Conservation (phyloP, 2,797 vertebrate genomes). For the Knipowitschia caucasica region DNA sequence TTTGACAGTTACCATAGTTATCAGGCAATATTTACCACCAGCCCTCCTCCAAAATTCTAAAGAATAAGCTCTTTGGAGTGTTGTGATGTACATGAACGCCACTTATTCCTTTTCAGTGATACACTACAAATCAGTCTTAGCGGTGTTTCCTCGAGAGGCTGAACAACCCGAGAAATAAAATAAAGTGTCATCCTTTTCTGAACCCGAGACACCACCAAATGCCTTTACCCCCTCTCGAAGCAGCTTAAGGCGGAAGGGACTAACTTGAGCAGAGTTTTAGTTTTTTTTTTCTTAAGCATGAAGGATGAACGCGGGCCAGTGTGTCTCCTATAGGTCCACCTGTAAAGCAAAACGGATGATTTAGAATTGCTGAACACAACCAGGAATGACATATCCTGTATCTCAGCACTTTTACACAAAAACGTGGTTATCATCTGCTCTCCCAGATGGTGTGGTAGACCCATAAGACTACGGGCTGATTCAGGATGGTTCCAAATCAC, state of each 20-base stretch:
- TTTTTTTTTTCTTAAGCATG: conserved; percentile 12
- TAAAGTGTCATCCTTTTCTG: too few species aligned
- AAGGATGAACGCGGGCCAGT: conserved; percentile 16
- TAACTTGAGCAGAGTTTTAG: conserved; percentile 6
- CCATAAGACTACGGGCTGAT: conserved; percentile 64
- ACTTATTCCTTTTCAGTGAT: conserved; percentile 35
- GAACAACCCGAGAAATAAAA: conserved; percentile 33
- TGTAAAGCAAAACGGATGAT: conserved; percentile 43
- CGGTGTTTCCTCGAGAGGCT: conserved; percentile 32
- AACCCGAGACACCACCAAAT: conserved; percentile 22
- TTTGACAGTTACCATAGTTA: too few species aligned
- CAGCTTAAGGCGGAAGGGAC: conserved; percentile 13
- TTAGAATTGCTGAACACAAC: conserved; percentile 60
- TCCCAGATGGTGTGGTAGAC: conserved; percentile 67
- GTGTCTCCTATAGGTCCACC: conserved; percentile 33
- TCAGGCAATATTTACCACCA: too few species aligned
- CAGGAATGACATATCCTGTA: conserved; percentile 43
- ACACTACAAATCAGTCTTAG: conserved; percentile 39
- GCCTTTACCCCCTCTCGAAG: conserved; percentile 12
- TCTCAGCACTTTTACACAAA: conserved; percentile 60
- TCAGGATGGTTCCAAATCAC: conserved; percentile 43
- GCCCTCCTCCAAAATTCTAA: too few species aligned
- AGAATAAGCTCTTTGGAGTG: too few species aligned
- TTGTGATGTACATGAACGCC: too few species aligned
- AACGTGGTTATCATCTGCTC: conserved; percentile 64